These are phyloP conservation scores for Escarpia spicata DNA, from an alignment of 2,888 invertebrate genomes.

Conservation along the genomic window DNA sequence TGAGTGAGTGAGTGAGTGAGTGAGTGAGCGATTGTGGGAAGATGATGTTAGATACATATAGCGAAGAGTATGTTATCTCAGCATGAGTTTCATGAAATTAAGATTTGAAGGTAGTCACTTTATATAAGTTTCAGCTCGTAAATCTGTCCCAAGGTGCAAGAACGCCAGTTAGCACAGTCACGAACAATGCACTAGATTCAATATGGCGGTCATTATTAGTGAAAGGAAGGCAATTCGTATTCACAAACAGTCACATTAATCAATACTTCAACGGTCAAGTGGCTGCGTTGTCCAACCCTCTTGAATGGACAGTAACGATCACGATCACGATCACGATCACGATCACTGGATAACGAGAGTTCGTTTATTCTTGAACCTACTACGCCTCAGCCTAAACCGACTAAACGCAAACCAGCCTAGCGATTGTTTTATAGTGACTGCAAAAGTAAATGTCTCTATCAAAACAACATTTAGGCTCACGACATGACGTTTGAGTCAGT, in stretches of 20 bases:
- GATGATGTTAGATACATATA: background rate
- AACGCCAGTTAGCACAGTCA: background rate
- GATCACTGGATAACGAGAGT: background rate
- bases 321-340: background rate
- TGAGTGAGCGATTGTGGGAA: background rate
- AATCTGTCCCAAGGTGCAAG: background rate
- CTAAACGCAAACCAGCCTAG: too few species aligned
- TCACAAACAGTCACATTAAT: background rate
- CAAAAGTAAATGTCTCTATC: background rate
- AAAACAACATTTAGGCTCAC: background rate
- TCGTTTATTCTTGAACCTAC: background rate
- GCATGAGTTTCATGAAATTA: background rate
- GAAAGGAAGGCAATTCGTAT: background rate
- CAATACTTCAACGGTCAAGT: background rate
- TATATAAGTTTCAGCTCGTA: slow-evolving; percentile 13
- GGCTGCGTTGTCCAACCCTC: background rate
- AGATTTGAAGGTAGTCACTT: background rate
- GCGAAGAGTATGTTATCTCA: background rate
- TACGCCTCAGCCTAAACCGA: background rate
- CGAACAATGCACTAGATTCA: background rate
- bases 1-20: background rate
- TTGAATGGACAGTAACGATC: background rate
- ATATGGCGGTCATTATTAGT: background rate
- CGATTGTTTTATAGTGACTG: background rate
- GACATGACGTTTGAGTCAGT: background rate